Evolutionary conservation across 1,140 invertebrate species (phyloP).

Genomic region (Pteromalus puparum): DNA sequence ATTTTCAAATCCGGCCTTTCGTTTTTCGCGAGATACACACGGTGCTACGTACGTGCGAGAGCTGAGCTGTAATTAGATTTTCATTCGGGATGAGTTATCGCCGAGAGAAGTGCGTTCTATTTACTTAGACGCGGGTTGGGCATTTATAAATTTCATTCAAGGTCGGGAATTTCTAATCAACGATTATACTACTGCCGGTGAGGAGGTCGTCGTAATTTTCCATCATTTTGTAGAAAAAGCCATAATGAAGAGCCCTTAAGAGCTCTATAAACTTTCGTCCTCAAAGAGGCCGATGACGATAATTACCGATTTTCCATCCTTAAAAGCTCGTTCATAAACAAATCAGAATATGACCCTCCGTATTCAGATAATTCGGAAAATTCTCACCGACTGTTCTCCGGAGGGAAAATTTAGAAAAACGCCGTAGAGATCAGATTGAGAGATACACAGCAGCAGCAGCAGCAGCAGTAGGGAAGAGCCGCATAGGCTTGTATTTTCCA

Average conservation of each 20-base stretch:
- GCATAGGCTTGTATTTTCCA: not conserved
- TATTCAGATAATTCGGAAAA: conserved; percentile 17
- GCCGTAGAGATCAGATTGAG: not conserved
- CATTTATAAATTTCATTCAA: not conserved
- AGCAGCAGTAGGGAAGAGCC: no score
- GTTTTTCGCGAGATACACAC: not conserved
- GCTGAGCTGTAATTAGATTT: not conserved
- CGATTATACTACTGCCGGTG: no score
- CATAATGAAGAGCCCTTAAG: not conserved
- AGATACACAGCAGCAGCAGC: not conserved
- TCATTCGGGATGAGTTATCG: not conserved
- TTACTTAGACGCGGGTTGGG: not conserved
- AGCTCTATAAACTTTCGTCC: not conserved
- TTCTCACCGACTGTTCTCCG: not conserved
- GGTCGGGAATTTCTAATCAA: not conserved
- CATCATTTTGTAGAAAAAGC: not conserved
- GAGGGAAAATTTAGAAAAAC: not conserved
- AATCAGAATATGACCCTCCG: not conserved
- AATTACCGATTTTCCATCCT: not conserved
- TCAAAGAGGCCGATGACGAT: not conserved
- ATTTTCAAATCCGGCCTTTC: not conserved
- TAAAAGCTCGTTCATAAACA: not conserved
- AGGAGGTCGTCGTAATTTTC: not conserved
- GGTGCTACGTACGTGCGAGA: not conserved
- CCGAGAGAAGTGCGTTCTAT: not conserved